These are phyloP conservation scores for Opisthograptis luteolata DNA, from an alignment of 2,888 invertebrate species.

Conservation along the genomic window DNA sequence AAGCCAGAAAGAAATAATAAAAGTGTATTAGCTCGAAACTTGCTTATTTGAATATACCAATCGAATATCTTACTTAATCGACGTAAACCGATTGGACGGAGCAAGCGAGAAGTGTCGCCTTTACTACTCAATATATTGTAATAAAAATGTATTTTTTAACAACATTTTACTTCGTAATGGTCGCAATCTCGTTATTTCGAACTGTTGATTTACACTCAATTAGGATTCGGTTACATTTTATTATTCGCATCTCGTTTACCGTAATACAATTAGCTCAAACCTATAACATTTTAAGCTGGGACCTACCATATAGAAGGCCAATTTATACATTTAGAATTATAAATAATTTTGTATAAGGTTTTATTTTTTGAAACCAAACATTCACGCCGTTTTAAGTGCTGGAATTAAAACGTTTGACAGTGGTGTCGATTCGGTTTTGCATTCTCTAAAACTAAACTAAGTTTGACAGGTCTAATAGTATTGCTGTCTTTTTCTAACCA, in stretches of 20 bases:
- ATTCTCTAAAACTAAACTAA: no score
- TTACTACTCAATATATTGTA: conserved; percentile 63
- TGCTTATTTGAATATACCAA: conserved; percentile 61
- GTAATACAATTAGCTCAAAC: conserved; percentile 20
- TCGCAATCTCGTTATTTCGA: conserved; percentile 45
- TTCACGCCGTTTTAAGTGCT: no score
- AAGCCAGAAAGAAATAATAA: conserved; percentile 46
- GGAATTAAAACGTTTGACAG: no score
- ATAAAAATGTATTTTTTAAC: conserved; percentile 60
- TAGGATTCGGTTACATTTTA: conserved; percentile 40
- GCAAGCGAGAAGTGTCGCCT: conserved; percentile 64
- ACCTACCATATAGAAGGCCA: no score
- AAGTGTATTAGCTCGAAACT: conserved; percentile 51
- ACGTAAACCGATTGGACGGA: conserved; percentile 57
- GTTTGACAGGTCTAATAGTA: no score
- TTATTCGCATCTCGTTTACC: conserved; percentile 37
- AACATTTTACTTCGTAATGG: conserved; percentile 50
- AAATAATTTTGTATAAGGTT: no score
- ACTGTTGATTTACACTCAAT: conserved; percentile 49
- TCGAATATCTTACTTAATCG: conserved; percentile 64
- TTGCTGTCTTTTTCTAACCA: no score
- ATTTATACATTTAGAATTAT: no score
- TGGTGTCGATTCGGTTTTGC: no score
- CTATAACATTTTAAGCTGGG: no score
- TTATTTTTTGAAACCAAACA: no score